Percentiles rank a stretch among this genome's conserved stretches.
phyloP scores from a whole-genome alignment of 2,888 invertebrate genomes.

The Eulithis testata region DNA sequence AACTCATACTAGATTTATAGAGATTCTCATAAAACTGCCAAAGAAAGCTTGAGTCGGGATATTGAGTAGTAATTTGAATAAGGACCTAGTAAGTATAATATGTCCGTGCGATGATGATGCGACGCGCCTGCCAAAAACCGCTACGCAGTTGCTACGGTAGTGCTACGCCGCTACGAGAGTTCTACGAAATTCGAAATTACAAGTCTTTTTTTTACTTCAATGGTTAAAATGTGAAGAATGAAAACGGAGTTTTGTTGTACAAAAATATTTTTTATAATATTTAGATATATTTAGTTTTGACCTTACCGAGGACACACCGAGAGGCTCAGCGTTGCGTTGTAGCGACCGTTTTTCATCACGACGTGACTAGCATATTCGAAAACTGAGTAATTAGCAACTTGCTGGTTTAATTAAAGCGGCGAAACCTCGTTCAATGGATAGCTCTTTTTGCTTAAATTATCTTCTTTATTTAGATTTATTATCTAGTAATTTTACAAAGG shows the following conservation, averaged over 20 bases:
- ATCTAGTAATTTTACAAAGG: not conserved
- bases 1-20: too few species aligned
- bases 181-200: slow-evolving; percentile 5
- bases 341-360: slow-evolving; percentile 22
- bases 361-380: slow-evolving; percentile 24
- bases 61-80: too few species aligned
- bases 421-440: slow-evolving; percentile 13
- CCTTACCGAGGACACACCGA: not conserved
- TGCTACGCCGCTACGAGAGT: slow-evolving; percentile 8
- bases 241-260: too few species aligned
- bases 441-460: slow-evolving; percentile 5
- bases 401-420: slow-evolving; percentile 26
- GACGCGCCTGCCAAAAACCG: not conserved
- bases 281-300: not conserved
- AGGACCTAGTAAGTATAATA: too few species aligned
- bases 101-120: not conserved
- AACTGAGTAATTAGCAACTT: slow-evolving; percentile 26
- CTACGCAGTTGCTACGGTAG: slow-evolving; percentile 8
- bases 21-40: too few species aligned
- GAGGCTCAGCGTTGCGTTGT: slow-evolving; percentile 14
- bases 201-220: too few species aligned
- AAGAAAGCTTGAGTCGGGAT: too few species aligned
- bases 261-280: not conserved
- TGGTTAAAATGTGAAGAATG: too few species aligned
- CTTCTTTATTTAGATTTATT: not conserved